Base-by-base conservation (phyloP, 1,140 invertebrate species). In the Drosophila fuyamai region DNA sequence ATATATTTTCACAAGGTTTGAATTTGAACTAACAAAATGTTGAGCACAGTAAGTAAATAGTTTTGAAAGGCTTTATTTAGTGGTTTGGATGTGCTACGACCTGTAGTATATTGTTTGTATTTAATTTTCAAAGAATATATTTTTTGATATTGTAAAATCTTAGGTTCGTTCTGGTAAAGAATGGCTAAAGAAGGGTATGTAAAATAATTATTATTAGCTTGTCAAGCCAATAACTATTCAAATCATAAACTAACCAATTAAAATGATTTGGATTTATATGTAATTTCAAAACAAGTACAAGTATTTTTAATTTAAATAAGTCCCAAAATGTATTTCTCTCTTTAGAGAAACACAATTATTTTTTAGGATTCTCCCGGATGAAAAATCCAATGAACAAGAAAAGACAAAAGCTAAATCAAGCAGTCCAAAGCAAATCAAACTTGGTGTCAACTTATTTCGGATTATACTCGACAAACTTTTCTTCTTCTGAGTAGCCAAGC, bases 371-470 rank as follows among this genome's bases (percentile, higher is more conserved):
- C 44, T 23, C 10, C 3, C 9, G 12, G 9, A 2, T 5, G 29
- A 44, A 4, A 46, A 56, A 56, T 56, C 16, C 16, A 36, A 36
- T 18, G 27, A n/a, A 32, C n/a, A 12, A 60, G 44, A n/a, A 51
- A 41, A 36, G 63, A 55, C 43, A 70, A 40, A 55, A 56, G 65
- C 50, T 5, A 46, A 74, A 44, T 54, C 74, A 71, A 48, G 65
- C 74, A 77, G 72, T 62, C 61, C 55, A 56, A 53, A 53, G 47
- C 38, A 75, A 82, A 74, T 83, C 59, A 72, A 88, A 88, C 56
- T 83, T 88, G 71, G 83, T 73, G 79, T 74, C 84, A 89, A 88
- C 56, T 83, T 86, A 65, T 55, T 23, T 35, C 46, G 54, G 60
- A 79, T 86, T 76, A 88, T 76, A 32, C 63, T 54, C 61, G 38